phyloP scores from a whole-genome alignment of 2,797 vertebrate species.

The Acanthurus lineatus region DNA sequence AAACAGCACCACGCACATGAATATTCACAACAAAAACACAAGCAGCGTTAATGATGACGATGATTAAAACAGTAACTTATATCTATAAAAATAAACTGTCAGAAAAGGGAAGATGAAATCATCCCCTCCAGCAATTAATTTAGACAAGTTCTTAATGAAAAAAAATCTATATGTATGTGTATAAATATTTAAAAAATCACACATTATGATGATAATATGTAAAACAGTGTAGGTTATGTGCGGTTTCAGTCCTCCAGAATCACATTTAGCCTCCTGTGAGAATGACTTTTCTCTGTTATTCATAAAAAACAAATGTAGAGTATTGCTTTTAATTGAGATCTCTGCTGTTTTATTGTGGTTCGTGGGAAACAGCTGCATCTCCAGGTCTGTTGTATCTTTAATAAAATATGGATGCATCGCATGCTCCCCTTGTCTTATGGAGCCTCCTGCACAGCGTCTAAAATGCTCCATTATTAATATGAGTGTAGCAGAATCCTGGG shows the following conservation, averaged over 20 bases:
- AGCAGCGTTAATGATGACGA: slow-evolving; percentile 12
- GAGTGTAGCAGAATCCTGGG: slow-evolving; percentile 46
- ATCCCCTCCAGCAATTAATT: too few relatives aligned
- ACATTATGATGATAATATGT: too few relatives aligned
- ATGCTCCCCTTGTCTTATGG: slow-evolving; percentile 11
- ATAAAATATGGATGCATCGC: slow-evolving; percentile 52
- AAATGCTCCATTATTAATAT: slow-evolving; percentile 68
- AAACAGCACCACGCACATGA: slow-evolving; percentile 1
- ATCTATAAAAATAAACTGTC: not conserved
- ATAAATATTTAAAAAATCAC: too few relatives aligned
- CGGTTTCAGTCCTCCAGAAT: not conserved
- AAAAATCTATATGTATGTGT: too few relatives aligned
- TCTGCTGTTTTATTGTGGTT: slow-evolving; percentile 26
- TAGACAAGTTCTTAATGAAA: too few relatives aligned
- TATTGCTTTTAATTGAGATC: slow-evolving; percentile 15
- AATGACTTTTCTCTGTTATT: not conserved
- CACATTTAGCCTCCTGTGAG: slow-evolving; percentile 9
- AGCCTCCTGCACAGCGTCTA: slow-evolving; percentile 14
- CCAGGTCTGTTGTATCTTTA: slow-evolving; percentile 1
- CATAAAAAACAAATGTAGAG: slow-evolving; percentile 1
- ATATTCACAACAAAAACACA: slow-evolving; percentile 24
- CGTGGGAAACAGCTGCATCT: slow-evolving; percentile 33
- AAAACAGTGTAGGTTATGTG: not conserved
- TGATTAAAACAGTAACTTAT: slow-evolving; percentile 8
- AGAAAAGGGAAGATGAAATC: not conserved